A percentile compares a stretch with the other conserved stretches of the same genome.
phyloP scores from a whole-genome alignment of 2,888 invertebrate genomes.

The Steinernema carpocapsae region DNA sequence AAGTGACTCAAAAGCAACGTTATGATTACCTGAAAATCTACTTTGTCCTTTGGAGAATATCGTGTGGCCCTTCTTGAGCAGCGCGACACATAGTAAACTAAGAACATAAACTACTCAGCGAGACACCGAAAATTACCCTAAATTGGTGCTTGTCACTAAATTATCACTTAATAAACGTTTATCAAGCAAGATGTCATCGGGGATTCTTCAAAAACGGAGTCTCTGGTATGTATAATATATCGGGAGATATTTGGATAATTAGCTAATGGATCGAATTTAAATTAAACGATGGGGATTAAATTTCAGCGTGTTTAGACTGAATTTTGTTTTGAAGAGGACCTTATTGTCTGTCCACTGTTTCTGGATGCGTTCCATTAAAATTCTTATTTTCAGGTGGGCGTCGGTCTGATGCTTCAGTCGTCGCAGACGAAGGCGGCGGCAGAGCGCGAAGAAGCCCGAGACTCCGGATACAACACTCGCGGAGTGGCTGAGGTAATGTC shows the following conservation, averaged over 20 bases:
- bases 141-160: conserved; percentile 1
- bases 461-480: conserved; percentile 52
- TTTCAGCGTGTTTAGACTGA: too few relatives aligned
- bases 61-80: neutral
- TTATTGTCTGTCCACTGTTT: too few relatives aligned
- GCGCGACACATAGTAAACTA: neutral
- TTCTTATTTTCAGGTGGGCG: conserved; percentile 58
- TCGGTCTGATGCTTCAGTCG: conserved; percentile 66
- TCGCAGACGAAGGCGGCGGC: conserved; percentile 46
- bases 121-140: conserved; percentile 2
- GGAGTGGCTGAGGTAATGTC: conserved; percentile 43
- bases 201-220: neutral
- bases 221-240: neutral
- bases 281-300: too few relatives aligned
- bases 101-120: conserved; percentile 6
- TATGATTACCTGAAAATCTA: neutral
- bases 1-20: neutral
- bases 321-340: too few relatives aligned
- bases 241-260: too few relatives aligned
- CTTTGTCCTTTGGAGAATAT: neutral
- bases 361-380: neutral
- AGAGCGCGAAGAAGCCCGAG: conserved; percentile 40
- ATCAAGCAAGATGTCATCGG: neutral
- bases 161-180: conserved; percentile 7
- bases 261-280: too few relatives aligned